Evolutionary conservation across 2,797 vertebrate genomes (phyloP).

Genomic region (Mareca penelope): DNA sequence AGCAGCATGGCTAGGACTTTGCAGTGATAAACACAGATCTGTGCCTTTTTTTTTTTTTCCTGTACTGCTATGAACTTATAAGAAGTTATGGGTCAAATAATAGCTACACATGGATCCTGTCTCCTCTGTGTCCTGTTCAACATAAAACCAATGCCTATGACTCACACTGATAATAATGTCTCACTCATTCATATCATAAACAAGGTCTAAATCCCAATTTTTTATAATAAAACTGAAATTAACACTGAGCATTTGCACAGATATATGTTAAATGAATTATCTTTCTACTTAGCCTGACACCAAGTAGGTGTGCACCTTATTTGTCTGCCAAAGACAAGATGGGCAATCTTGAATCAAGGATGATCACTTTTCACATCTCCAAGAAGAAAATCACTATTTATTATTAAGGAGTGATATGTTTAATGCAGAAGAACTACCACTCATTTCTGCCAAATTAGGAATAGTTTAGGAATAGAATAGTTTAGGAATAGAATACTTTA

Average conservation of each 20-base stretch:
- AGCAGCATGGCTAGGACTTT: background rate
- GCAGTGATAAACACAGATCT: background rate
- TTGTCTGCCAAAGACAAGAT: background rate
- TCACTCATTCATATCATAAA: background rate
- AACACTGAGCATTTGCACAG: background rate
- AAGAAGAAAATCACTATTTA: background rate
- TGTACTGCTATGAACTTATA: background rate
- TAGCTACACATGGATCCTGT: rapidly evolving
- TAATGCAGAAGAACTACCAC: background rate
- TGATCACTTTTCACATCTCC: background rate
- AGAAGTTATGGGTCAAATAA: background rate
- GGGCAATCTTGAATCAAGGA: background rate
- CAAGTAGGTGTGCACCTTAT: background rate
- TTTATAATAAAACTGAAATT: background rate
- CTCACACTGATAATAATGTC: background rate
- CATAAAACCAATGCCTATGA: background rate
- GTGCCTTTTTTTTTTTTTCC: background rate
- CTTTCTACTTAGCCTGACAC: background rate
- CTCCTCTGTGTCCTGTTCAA: background rate
- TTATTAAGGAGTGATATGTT: background rate
- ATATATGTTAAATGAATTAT: background rate
- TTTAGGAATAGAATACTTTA: background rate
- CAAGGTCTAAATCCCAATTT: background rate
- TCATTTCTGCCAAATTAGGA: background rate
- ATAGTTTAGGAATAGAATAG: too few species aligned